These are phyloP conservation scores for Erpornis zantholeuca DNA, from an alignment of 2,113 vertebrate species.

Conservation along the genomic window DNA sequence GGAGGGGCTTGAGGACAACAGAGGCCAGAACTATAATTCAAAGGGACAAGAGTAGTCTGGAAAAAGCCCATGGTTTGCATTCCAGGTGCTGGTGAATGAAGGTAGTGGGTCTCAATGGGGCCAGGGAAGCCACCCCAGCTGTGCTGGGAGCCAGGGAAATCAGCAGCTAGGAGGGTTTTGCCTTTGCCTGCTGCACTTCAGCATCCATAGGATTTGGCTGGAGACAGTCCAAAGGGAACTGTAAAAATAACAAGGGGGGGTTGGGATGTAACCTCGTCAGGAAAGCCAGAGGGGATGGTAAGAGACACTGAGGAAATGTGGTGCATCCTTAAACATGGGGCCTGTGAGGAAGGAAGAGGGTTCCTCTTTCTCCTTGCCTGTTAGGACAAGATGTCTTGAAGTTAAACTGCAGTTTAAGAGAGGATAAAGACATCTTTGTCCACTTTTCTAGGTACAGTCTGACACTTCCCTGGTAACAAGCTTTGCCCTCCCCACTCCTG, in stretches of 20 bases:
- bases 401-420: neutral
- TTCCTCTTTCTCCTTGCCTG: neutral
- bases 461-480: fast-evolving
- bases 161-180: fast-evolving
- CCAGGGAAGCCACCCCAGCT: fast-evolving
- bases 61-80: neutral
- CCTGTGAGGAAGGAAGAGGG: fast-evolving
- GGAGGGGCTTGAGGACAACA: neutral
- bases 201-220: neutral
- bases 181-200: neutral
- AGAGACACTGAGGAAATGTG: neutral
- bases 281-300: neutral
- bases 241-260: neutral
- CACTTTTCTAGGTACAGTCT: neutral
- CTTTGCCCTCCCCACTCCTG: neutral
- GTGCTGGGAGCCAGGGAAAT: neutral
- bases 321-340: fast-evolving
- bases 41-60: neutral
- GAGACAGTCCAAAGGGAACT: neutral
- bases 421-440: neutral
- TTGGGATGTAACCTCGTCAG: neutral
- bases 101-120: neutral
- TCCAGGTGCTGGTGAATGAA: neutral
- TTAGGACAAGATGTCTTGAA: neutral
- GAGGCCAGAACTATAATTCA: neutral